A percentile compares a stretch with the other conserved stretches of the same genome.
Evolutionary conservation across 2,888 invertebrate species (phyloP).

Genomic region (Abrostola tripartita): DNA sequence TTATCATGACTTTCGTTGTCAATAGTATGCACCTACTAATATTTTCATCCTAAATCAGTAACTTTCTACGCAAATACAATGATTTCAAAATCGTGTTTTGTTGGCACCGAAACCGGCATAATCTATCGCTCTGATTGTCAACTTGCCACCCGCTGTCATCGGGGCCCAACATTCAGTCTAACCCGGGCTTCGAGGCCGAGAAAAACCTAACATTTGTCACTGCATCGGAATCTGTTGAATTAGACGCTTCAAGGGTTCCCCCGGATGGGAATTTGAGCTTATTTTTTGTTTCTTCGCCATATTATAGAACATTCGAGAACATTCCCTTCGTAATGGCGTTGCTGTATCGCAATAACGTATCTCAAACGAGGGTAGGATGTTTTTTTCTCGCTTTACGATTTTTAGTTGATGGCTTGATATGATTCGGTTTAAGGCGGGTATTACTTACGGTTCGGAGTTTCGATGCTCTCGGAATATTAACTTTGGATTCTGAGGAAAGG

Average conservation of each 20-base stretch:
- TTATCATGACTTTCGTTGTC: no score
- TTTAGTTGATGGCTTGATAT: slow-evolving; percentile 49
- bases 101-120: neutral
- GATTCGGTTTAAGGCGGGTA: slow-evolving; percentile 40
- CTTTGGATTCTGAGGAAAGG: slow-evolving; percentile 34
- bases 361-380: slow-evolving; percentile 50
- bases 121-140: neutral
- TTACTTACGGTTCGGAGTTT: slow-evolving; percentile 39
- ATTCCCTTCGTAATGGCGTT: slow-evolving; percentile 60
- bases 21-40: no score
- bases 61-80: no score
- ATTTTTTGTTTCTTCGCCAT: slow-evolving; percentile 74
- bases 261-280: slow-evolving; percentile 71
- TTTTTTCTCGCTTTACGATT: slow-evolving; percentile 54
- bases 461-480: slow-evolving; percentile 38
- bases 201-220: slow-evolving; percentile 87
- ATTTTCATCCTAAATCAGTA: no score
- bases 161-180: slow-evolving; percentile 59
- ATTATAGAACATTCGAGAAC: slow-evolving; percentile 67
- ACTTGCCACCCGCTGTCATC: slow-evolving; percentile 31
- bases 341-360: slow-evolving; percentile 58
- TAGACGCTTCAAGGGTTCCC: slow-evolving; percentile 77
- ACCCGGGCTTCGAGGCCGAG: slow-evolving; percentile 65
- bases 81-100: neutral
- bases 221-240: slow-evolving; percentile 86